Evolutionary conservation across 2,113 vertebrate species (phyloP).

Genomic region (Myrmecophaga tridactyla): DNA sequence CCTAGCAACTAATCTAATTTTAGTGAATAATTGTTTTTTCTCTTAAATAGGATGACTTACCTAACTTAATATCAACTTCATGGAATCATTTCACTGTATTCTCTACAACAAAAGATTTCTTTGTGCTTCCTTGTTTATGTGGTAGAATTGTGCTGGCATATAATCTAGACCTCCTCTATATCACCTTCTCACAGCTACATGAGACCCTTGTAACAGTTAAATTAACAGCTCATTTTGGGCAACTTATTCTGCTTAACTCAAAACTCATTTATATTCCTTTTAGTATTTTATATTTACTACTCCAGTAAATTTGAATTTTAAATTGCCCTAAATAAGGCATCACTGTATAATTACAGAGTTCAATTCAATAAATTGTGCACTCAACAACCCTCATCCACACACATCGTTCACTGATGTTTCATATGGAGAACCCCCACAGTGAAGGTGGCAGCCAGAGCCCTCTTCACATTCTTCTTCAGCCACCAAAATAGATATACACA

Average conservation of each 20-base stretch:
- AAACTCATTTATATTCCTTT: background rate
- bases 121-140: background rate
- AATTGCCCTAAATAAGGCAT: background rate
- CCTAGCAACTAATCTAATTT: background rate
- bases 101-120: background rate
- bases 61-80: background rate
- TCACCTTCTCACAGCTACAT: background rate
- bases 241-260: background rate
- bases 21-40: background rate
- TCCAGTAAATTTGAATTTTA: background rate
- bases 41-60: background rate
- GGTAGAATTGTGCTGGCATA: background rate
- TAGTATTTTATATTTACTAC: background rate
- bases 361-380: background rate
- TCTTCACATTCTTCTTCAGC: background rate
- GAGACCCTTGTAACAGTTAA: background rate
- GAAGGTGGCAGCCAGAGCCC: background rate
- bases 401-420: background rate
- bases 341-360: background rate
- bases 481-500: background rate
- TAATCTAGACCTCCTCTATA: background rate
- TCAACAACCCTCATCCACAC: background rate
- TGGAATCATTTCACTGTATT: background rate
- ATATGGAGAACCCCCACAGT: background rate
- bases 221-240: background rate